phyloP scores from a whole-genome alignment of 2,113 vertebrate genomes.

The Sphyrna mokarran region DNA sequence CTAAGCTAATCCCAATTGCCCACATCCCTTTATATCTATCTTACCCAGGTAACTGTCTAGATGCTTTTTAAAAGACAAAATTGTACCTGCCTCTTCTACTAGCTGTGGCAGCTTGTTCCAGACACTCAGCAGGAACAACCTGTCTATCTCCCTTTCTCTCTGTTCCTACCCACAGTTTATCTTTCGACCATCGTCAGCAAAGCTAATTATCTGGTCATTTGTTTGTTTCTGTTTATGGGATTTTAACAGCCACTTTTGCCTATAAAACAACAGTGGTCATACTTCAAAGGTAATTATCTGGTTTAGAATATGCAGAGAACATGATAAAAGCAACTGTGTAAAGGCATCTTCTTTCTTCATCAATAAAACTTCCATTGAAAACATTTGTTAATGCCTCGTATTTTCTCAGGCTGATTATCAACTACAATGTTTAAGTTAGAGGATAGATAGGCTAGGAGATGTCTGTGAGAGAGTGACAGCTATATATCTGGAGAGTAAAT shows the following conservation, averaged over 20 bases:
- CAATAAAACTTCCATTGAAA: neutral
- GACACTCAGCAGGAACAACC: too few species aligned
- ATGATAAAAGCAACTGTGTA: neutral
- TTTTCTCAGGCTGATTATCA: neutral
- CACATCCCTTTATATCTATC: too few species aligned
- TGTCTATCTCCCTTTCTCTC: too few species aligned
- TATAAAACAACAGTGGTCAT: neutral
- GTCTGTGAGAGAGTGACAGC: neutral
- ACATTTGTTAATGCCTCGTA: neutral
- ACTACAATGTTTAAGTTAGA: neutral
- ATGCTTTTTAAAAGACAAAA: too few species aligned
- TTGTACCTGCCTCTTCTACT: too few species aligned
- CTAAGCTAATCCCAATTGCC: too few species aligned
- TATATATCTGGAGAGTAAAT: neutral
- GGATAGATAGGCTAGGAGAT: neutral
- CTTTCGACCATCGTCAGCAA: neutral
- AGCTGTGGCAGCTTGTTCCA: too few species aligned
- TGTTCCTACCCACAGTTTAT: too few species aligned
- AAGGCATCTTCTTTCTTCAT: neutral
- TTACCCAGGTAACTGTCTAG: too few species aligned
- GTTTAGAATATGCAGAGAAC: neutral
- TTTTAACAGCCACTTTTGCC: neutral
- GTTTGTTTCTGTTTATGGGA: neutral
- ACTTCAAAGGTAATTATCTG: neutral
- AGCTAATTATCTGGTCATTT: neutral